phyloP scores from a whole-genome alignment of 2,888 invertebrate species.

The Thalpophila matura region DNA sequence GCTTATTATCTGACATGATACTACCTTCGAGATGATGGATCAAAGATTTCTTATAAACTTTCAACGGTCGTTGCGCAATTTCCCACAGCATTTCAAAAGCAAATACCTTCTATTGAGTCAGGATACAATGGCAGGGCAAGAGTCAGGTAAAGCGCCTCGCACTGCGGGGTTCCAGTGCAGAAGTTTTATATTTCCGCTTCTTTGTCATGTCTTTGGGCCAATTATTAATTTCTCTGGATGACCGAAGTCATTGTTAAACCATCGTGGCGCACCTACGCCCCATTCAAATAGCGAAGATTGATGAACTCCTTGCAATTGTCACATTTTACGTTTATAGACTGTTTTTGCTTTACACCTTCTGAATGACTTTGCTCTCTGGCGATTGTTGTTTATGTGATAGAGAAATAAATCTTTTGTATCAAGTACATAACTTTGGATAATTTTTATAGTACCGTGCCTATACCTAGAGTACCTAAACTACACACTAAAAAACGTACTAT shows the following conservation, averaged over 20 bases:
- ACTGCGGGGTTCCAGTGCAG: constrained; percentile 85
- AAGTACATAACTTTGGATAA: constrained; percentile 19
- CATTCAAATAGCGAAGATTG: constrained; percentile 87
- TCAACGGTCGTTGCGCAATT: constrained; percentile 87
- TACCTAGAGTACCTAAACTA: constrained; percentile 34
- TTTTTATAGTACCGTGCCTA: constrained; percentile 32
- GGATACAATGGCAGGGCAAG: constrained; percentile 88
- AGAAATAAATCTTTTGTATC: constrained; percentile 30
- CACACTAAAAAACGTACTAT: constrained; percentile 23
- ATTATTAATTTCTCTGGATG: constrained; percentile 90
- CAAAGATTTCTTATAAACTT: constrained; percentile 74
- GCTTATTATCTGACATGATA: constrained; percentile 74
- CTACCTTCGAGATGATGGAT: constrained; percentile 75
- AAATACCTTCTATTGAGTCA: constrained; percentile 86
- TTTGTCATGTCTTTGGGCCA: constrained; percentile 86
- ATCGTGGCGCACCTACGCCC: constrained; percentile 76
- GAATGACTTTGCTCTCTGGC: constrained; percentile 71
- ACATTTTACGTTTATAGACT: constrained; percentile 86
- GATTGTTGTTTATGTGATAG: constrained; percentile 38
- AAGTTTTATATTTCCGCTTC: constrained; percentile 91
- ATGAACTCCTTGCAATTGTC: constrained; percentile 88
- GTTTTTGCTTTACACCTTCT: constrained; percentile 75
- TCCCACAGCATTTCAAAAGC: constrained; percentile 88
- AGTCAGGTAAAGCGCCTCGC: constrained; percentile 89
- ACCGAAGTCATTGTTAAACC: constrained; percentile 87